A percentile compares a stretch with the other conserved stretches of the same genome.
Conservation (phyloP, 2,888 invertebrate species). For the Leptopilina myrica region DNA sequence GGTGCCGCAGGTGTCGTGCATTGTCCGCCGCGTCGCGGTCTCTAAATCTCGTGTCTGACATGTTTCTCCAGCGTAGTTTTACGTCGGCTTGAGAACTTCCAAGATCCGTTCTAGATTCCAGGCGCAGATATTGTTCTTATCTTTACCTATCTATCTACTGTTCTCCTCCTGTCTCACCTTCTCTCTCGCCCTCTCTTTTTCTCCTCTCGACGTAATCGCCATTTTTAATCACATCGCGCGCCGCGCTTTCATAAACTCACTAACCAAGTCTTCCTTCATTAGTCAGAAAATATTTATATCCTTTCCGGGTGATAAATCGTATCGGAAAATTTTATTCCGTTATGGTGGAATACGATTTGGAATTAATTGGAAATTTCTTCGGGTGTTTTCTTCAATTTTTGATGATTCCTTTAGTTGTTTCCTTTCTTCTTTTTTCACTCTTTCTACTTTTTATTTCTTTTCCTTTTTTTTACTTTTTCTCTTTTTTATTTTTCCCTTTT, state of each 20-base stretch:
- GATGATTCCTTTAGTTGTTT: too few relatives aligned
- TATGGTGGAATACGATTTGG: neutral
- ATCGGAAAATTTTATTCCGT: neutral
- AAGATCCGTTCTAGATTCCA: constrained; percentile 64
- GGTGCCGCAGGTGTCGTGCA: constrained; percentile 72
- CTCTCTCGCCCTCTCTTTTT: constrained; percentile 5
- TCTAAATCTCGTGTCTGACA: constrained; percentile 71
- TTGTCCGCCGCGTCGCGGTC: constrained; percentile 70
- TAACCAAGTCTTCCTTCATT: neutral
- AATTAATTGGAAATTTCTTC: too few relatives aligned
- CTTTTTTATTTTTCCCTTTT: too few relatives aligned
- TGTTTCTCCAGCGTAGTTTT: constrained; percentile 62
- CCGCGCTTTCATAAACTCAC: constrained; percentile 18
- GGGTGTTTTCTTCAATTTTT: too few relatives aligned
- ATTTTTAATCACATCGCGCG: constrained; percentile 16
- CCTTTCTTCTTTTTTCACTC: too few relatives aligned
- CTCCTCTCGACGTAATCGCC: constrained; percentile 8
- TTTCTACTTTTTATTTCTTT: too few relatives aligned
- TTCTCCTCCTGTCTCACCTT: neutral
- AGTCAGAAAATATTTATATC: neutral
- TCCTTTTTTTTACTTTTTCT: too few relatives aligned
- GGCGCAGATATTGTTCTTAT: constrained; percentile 59
- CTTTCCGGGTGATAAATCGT: neutral
- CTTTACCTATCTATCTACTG: constrained; percentile 46
- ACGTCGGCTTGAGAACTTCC: constrained; percentile 63